Base-by-base conservation (phyloP, 1,140 invertebrate genomes). In the Nephotettix cincticeps region DNA sequence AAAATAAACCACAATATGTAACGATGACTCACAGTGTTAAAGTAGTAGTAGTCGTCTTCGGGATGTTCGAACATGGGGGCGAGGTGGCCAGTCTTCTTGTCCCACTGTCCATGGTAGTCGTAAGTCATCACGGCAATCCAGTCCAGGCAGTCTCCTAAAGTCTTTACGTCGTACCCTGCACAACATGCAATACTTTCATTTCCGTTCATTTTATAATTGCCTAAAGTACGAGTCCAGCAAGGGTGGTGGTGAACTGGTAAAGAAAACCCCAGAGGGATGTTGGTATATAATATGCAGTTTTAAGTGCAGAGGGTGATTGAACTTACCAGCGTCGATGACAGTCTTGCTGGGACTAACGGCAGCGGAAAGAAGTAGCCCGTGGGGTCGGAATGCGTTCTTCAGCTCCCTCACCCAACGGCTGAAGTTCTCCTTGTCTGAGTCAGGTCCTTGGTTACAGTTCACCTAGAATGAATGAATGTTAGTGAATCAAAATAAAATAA, bases 71-170 rank as follows among this genome's bases (percentile, higher is more conserved):
- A 92, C 71, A 95, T 82, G 0, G 93, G 93, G 0, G 93, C 88
- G 19, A 94, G 87, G 76, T 95, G 93, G 1, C 92, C 92, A 2
- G 93, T 95, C 75, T 88, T 88, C 73, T 92, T 92, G 73, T 93
- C 92, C 87, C 92, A 93, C 74, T 93, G 89, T 0, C 93, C 93
- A 75, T 95, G 93, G 78, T 88, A 95, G 76, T 95, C 93, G 75
- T 95, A 95, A 0, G 91, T 88, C 88, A 95, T 95, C 1, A 96
- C 89, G 0, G 89, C 86, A 45, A 92, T 90, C 91, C 93, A 96
- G 78, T 96, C 94, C n/a, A 96, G 82, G 77, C 90, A 85, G 72
- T 86, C 82, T 0, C 89, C 87, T 0, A 95, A 74, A 0, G 86
- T 80, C 0, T 89, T 87, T 0, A 96, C 91, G 75, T 95, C 91